phyloP scores from a whole-genome alignment of 30 jellyfish, hydroid and myxozoan species.

The Aurelia coerulea region DNA sequence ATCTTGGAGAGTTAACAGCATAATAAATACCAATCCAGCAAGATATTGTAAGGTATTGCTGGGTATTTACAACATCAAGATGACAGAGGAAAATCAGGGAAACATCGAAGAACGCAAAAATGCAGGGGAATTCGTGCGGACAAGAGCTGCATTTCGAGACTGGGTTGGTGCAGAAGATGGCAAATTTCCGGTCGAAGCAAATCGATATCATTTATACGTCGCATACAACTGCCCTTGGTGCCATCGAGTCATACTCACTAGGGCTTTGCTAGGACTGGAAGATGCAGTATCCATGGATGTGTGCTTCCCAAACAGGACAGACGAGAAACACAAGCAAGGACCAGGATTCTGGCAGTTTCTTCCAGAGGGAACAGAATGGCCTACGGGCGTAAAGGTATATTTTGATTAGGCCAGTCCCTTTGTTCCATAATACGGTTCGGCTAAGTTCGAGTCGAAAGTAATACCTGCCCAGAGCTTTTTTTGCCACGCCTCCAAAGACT shows the following conservation, averaged over 20 bases:
- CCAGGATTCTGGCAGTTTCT: constrained; percentile 69
- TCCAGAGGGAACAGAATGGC: constrained; percentile 62
- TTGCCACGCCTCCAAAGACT: too few species aligned
- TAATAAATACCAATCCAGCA: too few species aligned
- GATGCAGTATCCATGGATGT: constrained; percentile 73
- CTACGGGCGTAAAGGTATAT: constrained; percentile 50
- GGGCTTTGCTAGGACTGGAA: constrained; percentile 53
- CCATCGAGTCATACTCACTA: constrained; percentile 52
- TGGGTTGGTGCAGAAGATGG: constrained; percentile 58
- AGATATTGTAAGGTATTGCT: too few species aligned
- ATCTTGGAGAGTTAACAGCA: too few species aligned
- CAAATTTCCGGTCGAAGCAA: constrained; percentile 42
- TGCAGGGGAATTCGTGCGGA: constrained; percentile 68
- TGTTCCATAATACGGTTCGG: too few species aligned
- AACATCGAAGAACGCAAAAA: constrained; percentile 40
- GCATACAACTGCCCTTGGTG: constrained; percentile 77
- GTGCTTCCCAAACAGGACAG: constrained; percentile 63
- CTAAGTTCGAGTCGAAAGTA: too few species aligned
- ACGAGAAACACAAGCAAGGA: constrained; percentile 60
- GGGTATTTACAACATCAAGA: neutral
- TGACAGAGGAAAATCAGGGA: constrained; percentile 44
- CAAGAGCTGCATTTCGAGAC: constrained; percentile 61
- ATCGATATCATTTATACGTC: constrained; percentile 55
- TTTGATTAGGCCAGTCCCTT: too few species aligned
- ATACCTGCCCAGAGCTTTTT: too few species aligned